A percentile compares a stretch with the other conserved stretches of the same genome.
Evolutionary conservation across 2,797 vertebrate genomes (phyloP).

Genomic region (Acridotheres tristis): DNA sequence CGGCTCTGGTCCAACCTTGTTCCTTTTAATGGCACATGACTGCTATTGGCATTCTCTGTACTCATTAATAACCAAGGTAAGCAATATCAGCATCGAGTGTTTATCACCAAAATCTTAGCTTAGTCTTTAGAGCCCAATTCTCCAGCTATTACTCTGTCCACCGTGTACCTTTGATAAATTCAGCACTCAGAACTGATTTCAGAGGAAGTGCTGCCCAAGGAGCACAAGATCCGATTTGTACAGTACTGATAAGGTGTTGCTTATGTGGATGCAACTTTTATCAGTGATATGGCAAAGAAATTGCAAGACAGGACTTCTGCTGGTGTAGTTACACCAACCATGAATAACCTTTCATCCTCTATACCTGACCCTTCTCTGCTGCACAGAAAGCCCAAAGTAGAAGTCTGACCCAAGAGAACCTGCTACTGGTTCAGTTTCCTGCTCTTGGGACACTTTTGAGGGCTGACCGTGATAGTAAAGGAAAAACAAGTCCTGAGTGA

Average conservation of each 20-base stretch:
- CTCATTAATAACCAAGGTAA: slow-evolving; percentile 22
- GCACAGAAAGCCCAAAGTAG: background rate
- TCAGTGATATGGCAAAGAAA: background rate
- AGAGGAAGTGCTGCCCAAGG: background rate
- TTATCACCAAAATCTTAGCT: background rate
- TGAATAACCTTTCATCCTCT: background rate
- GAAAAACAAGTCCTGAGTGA: background rate
- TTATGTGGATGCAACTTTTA: background rate
- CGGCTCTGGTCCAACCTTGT: background rate
- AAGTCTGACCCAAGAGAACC: background rate
- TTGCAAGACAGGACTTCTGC: background rate
- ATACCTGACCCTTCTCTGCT: background rate
- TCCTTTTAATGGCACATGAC: background rate
- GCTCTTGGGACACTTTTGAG: background rate
- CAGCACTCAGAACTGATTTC: background rate
- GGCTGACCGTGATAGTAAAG: background rate
- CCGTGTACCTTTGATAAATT: background rate
- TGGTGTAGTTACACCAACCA: background rate
- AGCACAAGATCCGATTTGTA: background rate
- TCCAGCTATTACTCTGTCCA: background rate
- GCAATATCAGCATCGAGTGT: background rate
- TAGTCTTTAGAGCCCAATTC: background rate
- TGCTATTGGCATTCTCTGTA: background rate
- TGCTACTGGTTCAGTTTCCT: background rate
- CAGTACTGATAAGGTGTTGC: background rate